Evolutionary conservation across 2,888 invertebrate species (phyloP), one percentile per base, ranked within the genome.

Genomic region (Andrena bicolor): DNA sequence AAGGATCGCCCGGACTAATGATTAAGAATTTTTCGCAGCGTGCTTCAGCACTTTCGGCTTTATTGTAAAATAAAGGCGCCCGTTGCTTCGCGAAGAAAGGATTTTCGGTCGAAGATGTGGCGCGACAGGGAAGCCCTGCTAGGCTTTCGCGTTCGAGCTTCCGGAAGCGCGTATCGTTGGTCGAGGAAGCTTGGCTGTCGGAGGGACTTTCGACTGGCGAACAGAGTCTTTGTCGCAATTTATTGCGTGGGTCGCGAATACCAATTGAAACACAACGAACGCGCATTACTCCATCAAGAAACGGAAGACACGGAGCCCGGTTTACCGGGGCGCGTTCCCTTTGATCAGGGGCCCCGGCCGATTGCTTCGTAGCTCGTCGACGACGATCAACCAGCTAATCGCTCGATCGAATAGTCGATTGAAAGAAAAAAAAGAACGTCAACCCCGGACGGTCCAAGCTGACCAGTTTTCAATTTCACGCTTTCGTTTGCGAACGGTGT

Each of bases 241-340:
- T 76, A 78, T 41, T 81, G 92, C 91, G 93, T 92, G 89, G 93
- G 92, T 86, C 88, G 88, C 58, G 7, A 58, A 68, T 53, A 53
- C 58, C 91, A 93, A 92, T 93, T 92, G 91, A 90, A 93, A 92
- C 90, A 92, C 92, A 92, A 93, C 91, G 91, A 93, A 92, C 92
- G 92, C 93, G 91, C 86, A 91, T 93, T 92, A 92, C 92, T 93
- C 89, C 92, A 92, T 92, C 92, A 92, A 91, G 89, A 81, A 89
- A 86, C 92, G 92, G 91, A 91, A 76, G 70, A 65, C 58, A 28
- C 69, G 60, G 90, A 86, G 84, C 76, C 90, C 68, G 60, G 85
- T 86, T 87, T 82, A 83, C 77, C 84, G 87, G 86, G 66, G 84
- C 82, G 85, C 83, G 89, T 89, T 90, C 87, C 80, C 90, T 91